phyloP scores from a whole-genome alignment of 2,113 vertebrate species.

The Saccopteryx bilineata region DNA sequence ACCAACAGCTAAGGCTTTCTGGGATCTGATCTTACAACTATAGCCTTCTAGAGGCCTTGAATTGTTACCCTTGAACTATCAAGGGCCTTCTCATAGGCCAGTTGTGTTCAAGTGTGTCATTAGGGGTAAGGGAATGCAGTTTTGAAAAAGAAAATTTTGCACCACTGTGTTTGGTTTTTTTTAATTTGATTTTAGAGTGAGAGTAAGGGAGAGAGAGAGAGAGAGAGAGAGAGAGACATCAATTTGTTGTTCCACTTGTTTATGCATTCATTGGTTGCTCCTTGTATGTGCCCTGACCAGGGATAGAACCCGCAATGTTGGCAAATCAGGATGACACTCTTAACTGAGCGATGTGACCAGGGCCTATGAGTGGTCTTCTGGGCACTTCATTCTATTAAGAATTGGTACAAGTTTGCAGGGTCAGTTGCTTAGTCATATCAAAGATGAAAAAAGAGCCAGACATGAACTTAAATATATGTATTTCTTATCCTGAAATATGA shows the following conservation, averaged over 20 bases:
- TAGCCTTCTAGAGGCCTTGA: background rate
- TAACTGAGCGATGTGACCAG: too few relatives aligned
- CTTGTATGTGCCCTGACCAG: too few relatives aligned
- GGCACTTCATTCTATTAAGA: background rate
- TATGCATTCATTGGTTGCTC: too few relatives aligned
- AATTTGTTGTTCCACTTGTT: too few relatives aligned
- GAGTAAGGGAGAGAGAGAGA: too few relatives aligned
- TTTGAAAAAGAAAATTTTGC: constrained; percentile 10
- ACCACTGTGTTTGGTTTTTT: background rate
- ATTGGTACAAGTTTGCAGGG: background rate
- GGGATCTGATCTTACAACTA: background rate
- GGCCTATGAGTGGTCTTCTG: background rate
- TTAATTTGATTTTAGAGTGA: too few relatives aligned
- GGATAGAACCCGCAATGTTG: too few relatives aligned
- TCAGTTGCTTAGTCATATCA: background rate
- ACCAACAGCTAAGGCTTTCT: background rate
- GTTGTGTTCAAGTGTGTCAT: background rate
- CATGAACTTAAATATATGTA: background rate
- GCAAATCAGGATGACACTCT: too few relatives aligned
- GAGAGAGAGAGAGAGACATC: too few relatives aligned
- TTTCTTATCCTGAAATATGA: background rate
- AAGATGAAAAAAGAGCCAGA: background rate
- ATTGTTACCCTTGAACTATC: background rate
- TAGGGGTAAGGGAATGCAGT: background rate
- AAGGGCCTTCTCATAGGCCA: background rate